Evolutionary conservation across 2,888 invertebrate species (phyloP), one percentile per base, ranked within the genome.

Genomic region (Drosophila niveifrons): DNA sequence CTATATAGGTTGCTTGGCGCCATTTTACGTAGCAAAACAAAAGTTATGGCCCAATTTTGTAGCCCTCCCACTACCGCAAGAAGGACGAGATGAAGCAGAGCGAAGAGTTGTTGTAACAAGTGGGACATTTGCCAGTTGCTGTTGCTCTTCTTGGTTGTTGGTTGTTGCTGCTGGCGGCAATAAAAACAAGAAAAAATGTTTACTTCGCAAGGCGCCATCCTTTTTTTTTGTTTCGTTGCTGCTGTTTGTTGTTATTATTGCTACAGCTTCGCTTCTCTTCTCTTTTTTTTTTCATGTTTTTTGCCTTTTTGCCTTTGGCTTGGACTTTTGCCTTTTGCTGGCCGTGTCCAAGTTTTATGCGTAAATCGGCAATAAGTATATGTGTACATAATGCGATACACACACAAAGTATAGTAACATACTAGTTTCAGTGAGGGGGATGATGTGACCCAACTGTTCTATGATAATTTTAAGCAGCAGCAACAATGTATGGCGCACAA

Each of bases 1-100:
- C 88, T 85, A 83, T 88, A 85, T 88, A 86, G 83, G 88, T 88
- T 80, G 88, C 86, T 85, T 84, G 83, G 83, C 83, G 83, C 83
- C 83, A 84, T 84, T 84, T 84, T 85, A 84, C 83, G 83, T 85
- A 82, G 83, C 83, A 84, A 84, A 84, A 84, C 83, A 84, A 84
- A 84, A 84, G 88, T 84, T 84, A 84, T 84, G 83, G 83, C 83
- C 83, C 88, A 88, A 84, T 84, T 83, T 85, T 76, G 74, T 66
- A 76, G 75, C 61, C 72, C 23, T 59, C 29, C 44, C 39, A 44
- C 58, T 7, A 17, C 23, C n/a, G 34, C 28, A 31, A 46, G 31
- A 46, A 34, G 50, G 56, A 52, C 66, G 34, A 57, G 48, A 8
- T 7, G 62, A 13, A 9, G 23, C 7, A 31, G 59, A 50, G n/a